Conservation (phyloP, 64 coral and sea anemone genomes). For the Orbicella faveolata region DNA sequence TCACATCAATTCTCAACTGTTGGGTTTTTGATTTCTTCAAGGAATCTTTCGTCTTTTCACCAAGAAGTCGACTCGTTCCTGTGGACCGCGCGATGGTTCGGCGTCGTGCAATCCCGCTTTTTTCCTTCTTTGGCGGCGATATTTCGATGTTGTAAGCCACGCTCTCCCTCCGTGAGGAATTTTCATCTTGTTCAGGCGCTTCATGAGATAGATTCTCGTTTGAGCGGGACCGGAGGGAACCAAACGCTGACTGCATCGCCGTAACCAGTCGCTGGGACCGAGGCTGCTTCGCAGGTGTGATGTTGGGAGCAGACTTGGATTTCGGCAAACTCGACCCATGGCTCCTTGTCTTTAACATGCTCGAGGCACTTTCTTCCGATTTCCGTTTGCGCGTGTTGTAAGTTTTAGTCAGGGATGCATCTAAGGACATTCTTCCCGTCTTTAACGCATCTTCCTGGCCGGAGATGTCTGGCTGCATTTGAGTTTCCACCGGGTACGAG, state of each 20-base stretch:
- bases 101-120: conserved; percentile 6
- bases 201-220: conserved; percentile 39
- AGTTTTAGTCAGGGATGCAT: conserved; percentile 26
- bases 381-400: conserved; percentile 19
- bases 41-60: conserved; percentile 8
- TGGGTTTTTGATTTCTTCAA: conserved; percentile 38
- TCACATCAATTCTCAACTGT: neutral
- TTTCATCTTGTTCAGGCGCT: neutral
- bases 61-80: conserved; percentile 29
- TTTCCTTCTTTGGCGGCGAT: conserved; percentile 34
- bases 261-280: conserved; percentile 23
- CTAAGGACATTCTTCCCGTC: conserved; percentile 41
- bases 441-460: conserved; percentile 15
- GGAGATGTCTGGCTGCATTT: conserved; percentile 31
- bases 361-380: neutral
- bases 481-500: conserved; percentile 65
- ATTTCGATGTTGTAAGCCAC: conserved; percentile 55
- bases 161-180: conserved; percentile 15
- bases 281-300: conserved; percentile 26
- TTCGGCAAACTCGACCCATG: neutral
- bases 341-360: neutral
- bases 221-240: conserved; percentile 44
- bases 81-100: conserved; percentile 53
- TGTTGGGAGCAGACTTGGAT: conserved; percentile 48
- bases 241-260: conserved; percentile 22